Base-by-base conservation (phyloP, 2,888 invertebrate genomes). In the Cremastobaeus sp. region DNA sequence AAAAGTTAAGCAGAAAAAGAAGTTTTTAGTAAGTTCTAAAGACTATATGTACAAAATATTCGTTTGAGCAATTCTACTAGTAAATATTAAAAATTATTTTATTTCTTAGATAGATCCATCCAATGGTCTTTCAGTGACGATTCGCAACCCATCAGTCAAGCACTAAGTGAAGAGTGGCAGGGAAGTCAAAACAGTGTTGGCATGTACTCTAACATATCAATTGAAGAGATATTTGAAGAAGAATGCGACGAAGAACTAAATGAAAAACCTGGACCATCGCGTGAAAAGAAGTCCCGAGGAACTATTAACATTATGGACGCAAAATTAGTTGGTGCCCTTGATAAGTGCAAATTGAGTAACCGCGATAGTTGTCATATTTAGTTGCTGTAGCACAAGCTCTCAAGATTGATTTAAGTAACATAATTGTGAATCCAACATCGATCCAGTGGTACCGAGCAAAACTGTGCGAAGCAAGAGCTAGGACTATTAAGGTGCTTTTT, bases 121-220 rank as follows among this genome's bases (percentile, higher is more conserved):
- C 4, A 25, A 25, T 25, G 25, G 25, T 3, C 25, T 25, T 25
- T 8, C 25, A 25, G 25, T 25, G 25, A 25, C 8, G 25, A 25
- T 25, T 25, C 8, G n/a, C n/a, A n/a, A n/a, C 25, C 25, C 8
- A 5, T 25, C 25, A 25, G 25, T 25, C 25, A 25, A 25, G 25
- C 3, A 25, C 25, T 5, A 25, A 25, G 25, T 25, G 4, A 25
- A 8, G 25, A 25, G 25, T 25, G 25, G 25, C 25, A 25, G 8
- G 25, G 25, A 9, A 72, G 73, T 39, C 70, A 73, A 75, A 45
- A 18, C 37, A 73, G 69, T 14, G 32, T 75, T 59, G 66, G 73
- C 8, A 66, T 52, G 9, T 65, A 77, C 37, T 75, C 77, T 9
- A 76, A 54, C 47, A 18, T 68, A 45, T 66, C 69, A 30, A 28